These are phyloP conservation scores for Drosophila anomalipes DNA, from an alignment of 2,888 invertebrate genomes.

Conservation along the genomic window DNA sequence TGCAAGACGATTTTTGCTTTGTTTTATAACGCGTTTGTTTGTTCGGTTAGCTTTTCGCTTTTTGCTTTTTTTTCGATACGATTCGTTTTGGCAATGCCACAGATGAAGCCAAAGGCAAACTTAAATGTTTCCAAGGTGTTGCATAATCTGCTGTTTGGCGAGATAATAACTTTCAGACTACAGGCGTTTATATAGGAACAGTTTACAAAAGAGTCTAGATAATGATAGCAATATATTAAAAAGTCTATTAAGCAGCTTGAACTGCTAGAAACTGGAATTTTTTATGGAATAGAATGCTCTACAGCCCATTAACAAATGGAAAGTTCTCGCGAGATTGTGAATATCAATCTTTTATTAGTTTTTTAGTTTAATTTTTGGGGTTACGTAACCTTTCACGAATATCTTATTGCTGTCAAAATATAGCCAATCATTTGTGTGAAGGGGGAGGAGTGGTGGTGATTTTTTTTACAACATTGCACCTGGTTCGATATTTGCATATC, in stretches of 20 bases:
- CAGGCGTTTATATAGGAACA: background rate
- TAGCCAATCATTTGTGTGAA: constrained; percentile 4
- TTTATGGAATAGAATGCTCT: background rate
- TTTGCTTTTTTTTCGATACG: constrained; percentile 19
- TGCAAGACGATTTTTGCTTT: constrained; percentile 58
- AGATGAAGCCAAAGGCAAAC: constrained; percentile 24
- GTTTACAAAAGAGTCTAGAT: background rate
- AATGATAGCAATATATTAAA: background rate
- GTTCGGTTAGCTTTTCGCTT: constrained; percentile 27
- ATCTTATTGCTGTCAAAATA: constrained; percentile 40
- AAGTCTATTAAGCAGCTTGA: background rate
- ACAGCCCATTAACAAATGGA: background rate
- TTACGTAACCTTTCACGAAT: constrained; percentile 40
- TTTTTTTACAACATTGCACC: constrained; percentile 35
- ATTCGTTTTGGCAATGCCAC: constrained; percentile 28
- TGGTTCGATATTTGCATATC: constrained; percentile 63
- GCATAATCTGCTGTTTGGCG: constrained; percentile 37
- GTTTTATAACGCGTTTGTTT: constrained; percentile 50
- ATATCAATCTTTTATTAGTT: background rate
- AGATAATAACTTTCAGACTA: constrained; percentile 7
- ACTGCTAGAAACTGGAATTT: background rate
- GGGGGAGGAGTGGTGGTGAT: background rate
- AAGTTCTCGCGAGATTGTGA: background rate
- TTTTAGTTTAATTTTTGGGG: background rate
- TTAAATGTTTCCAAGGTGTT: constrained; percentile 35